Percentiles rank a stretch among this genome's conserved stretches.
phyloP scores from a whole-genome alignment of 2,888 invertebrate species.

The Nesidiocoris tenuis region DNA sequence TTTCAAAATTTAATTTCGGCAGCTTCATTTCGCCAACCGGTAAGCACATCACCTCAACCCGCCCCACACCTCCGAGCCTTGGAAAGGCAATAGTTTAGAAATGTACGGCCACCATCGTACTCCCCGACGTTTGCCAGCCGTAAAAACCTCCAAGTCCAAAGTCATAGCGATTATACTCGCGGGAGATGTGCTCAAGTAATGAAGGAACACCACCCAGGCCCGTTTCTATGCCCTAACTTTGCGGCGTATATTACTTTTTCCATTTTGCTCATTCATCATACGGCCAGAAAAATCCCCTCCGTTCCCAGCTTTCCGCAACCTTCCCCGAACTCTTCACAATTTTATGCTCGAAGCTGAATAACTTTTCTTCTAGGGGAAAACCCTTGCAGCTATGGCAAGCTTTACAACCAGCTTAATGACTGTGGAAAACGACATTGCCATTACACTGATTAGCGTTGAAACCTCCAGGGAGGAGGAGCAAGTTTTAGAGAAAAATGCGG shows the following conservation, averaged over 20 bases:
- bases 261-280: slow-evolving; percentile 7
- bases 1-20: slow-evolving; percentile 40
- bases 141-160: background rate
- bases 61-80: background rate
- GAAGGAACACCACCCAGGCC: slow-evolving; percentile 18
- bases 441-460: too few species aligned
- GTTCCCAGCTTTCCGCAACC: background rate
- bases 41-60: background rate
- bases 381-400: too few species aligned
- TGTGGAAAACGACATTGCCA: too few species aligned
- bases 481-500: too few species aligned
- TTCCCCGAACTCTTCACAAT: background rate
- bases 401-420: too few species aligned
- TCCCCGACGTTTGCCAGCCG: background rate
- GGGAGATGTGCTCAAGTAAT: slow-evolving; percentile 16
- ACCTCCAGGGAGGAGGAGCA: too few species aligned
- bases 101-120: background rate
- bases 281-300: slow-evolving; percentile 1
- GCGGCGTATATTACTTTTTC: slow-evolving; percentile 33
- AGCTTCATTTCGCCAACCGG: slow-evolving; percentile 21
- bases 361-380: background rate
- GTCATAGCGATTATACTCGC: slow-evolving; percentile 7
- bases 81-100: slow-evolving; percentile 11
- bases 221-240: slow-evolving; percentile 5
- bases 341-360: background rate